Evolutionary conservation across 2,888 invertebrate species (phyloP), one percentile per base, ranked within the genome.

Genomic region (Laspeyria flexula): DNA sequence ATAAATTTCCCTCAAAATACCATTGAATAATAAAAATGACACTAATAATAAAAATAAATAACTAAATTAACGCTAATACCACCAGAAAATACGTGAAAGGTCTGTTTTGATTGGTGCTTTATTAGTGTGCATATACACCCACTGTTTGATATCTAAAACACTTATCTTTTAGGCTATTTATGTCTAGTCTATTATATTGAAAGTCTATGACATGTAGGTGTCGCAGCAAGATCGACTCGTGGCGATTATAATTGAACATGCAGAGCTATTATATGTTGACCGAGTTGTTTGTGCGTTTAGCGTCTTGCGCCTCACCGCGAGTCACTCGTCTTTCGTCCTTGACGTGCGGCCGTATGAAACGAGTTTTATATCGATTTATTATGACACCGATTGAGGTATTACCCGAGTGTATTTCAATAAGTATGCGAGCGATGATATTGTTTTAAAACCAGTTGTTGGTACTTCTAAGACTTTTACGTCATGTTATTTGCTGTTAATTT

Each of bases 361-460:
- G 57, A 71, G 80, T 76, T 80, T 69, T 70, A 72, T 70, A 67
- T 70, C 60, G 68, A 75, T 77, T 73, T 74, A 73, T 79, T 75
- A 75, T 76, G 74, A 74, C 70, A 71, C 54, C 60, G 57, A 58
- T 56, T 50, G 59, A 58, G 43, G 44, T 53, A 61, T 65, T 55
- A 55, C 47, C 41, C 35, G 42, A 18, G 16, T 29, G 38, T n/a
- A n/a, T 52, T 41, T 50, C 39, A 64, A 39, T 64, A 41, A 41
- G 46, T 37, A 58, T 34, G 45, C 45, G 30, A 55, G 43, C 33
- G 5, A 27, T 31, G 37, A 43, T 57, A 57, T 65, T 65, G 65
- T 64, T 51, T 49, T 29, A 39, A 31, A 59, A 25, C 25, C 29
- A 29, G 29, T 29, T 5, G 29, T 11, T 29, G 3, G 25, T 25